Evolutionary conservation across 2,113 vertebrate species (phyloP).

Genomic region (Dunckerocampus dactyliophorus): DNA sequence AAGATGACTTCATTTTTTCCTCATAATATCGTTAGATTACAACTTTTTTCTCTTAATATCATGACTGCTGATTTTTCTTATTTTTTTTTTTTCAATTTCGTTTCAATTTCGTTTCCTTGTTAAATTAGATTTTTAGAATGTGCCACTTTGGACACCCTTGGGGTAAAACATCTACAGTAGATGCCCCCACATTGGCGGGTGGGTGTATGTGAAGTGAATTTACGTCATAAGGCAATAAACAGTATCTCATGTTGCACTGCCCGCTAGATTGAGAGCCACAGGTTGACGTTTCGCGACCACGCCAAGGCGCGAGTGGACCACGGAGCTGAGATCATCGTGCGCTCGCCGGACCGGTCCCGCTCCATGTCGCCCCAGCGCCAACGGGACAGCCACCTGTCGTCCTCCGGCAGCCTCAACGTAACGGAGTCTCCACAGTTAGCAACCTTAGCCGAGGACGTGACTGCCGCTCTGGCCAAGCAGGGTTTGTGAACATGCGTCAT

Average conservation of each 20-base stretch:
- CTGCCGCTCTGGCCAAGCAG: slow-evolving; percentile 95
- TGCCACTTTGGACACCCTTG: no score
- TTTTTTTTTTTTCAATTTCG: no score
- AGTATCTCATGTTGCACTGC: slow-evolving; percentile 43
- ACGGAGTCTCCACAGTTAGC: slow-evolving; percentile 92
- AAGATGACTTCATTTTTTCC: no score
- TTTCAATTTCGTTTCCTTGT: no score
- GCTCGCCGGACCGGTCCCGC: slow-evolving; percentile 84
- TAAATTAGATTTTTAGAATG: no score
- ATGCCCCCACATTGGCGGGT: no score
- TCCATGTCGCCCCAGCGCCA: slow-evolving; percentile 83
- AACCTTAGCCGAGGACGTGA: slow-evolving; percentile 95
- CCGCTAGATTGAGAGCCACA: slow-evolving; percentile 93
- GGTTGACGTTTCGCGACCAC: slow-evolving; percentile 85
- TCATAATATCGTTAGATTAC: no score
- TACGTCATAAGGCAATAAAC: not conserved
- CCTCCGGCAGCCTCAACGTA: slow-evolving; percentile 95
- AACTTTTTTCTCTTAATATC: no score
- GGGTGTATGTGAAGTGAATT: not conserved
- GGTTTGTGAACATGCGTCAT: slow-evolving; percentile 83
- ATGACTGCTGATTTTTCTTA: no score
- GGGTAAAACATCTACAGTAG: no score
- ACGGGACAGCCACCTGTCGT: slow-evolving; percentile 86
- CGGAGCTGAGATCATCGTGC: slow-evolving; percentile 87
- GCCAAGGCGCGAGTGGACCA: slow-evolving; percentile 93